A percentile compares a stretch with the other conserved stretches of the same genome.
These are phyloP conservation scores for Tetheella fluctuosa DNA, from an alignment of 2,888 invertebrate genomes.

Conservation along the genomic window DNA sequence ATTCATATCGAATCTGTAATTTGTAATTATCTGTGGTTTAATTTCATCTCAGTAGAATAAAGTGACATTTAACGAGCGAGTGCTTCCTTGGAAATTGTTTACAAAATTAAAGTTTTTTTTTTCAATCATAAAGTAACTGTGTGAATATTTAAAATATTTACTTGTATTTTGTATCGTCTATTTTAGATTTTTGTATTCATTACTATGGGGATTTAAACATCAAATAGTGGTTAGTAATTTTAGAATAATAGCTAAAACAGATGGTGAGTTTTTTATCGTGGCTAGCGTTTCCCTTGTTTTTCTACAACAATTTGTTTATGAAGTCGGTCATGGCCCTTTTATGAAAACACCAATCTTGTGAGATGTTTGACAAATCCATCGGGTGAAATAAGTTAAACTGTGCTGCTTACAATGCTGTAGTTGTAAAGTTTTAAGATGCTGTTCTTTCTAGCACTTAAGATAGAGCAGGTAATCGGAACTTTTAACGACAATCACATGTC, in stretches of 20 bases:
- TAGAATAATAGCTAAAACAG: neutral
- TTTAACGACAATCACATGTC: no score
- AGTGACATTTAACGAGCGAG: neutral
- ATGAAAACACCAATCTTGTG: neutral
- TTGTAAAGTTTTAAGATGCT: no score
- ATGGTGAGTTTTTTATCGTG: neutral
- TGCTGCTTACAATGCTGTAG: neutral
- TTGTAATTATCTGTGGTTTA: no score
- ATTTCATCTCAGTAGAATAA: no score
- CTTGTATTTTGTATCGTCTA: neutral
- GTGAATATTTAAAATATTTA: no score
- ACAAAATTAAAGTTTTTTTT: neutral
- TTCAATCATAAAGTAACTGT: no score
- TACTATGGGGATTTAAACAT: neutral
- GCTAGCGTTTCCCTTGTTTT: neutral
- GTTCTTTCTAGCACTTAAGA: no score
- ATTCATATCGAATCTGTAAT: no score
- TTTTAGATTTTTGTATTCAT: neutral
- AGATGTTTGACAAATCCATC: neutral
- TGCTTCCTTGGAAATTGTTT: neutral
- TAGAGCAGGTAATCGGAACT: no score
- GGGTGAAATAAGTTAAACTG: neutral
- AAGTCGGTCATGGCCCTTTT: slow-evolving; percentile 1
- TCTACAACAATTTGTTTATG: neutral
- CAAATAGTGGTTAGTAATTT: neutral